Percentiles rank a stretch among this genome's conserved stretches.
Evolutionary conservation across 2,797 vertebrate genomes (phyloP).

Genomic region (Falco biarmicus): DNA sequence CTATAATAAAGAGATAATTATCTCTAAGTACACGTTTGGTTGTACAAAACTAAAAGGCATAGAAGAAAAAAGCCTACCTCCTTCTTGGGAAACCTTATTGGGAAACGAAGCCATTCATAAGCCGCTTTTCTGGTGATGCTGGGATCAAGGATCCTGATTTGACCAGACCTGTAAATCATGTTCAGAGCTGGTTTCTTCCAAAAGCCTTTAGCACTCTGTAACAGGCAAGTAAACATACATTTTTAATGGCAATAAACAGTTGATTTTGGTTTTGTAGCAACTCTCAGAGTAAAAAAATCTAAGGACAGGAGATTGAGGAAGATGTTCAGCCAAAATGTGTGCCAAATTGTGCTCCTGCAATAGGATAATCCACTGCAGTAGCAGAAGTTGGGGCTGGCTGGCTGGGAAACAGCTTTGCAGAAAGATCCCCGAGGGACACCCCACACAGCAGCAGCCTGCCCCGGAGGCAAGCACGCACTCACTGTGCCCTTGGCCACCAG

Average conservation of each 20-base stretch:
- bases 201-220: conserved; percentile 77
- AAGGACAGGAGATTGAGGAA: neutral
- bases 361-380: neutral
- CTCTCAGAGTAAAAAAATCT: neutral
- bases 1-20: neutral
- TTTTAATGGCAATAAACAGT: neutral
- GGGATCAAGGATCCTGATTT: conserved; percentile 83
- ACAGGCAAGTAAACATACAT: neutral
- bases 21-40: neutral
- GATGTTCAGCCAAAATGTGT: neutral
- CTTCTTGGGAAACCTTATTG: conserved; percentile 73
- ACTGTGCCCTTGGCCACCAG: neutral
- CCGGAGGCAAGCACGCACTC: neutral
- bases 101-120: conserved; percentile 79
- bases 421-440: neutral
- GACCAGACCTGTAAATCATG: conserved; percentile 78
- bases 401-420: neutral
- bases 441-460: accelerated
- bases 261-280: neutral
- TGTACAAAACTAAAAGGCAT: neutral
- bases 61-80: conserved; percentile 69
- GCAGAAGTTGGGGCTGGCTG: neutral
- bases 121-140: conserved; percentile 77
- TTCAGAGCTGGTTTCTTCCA: conserved; percentile 82
- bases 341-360: neutral